phyloP scores from a whole-genome alignment of 2,888 invertebrate genomes.

The Rotaria socialis region DNA sequence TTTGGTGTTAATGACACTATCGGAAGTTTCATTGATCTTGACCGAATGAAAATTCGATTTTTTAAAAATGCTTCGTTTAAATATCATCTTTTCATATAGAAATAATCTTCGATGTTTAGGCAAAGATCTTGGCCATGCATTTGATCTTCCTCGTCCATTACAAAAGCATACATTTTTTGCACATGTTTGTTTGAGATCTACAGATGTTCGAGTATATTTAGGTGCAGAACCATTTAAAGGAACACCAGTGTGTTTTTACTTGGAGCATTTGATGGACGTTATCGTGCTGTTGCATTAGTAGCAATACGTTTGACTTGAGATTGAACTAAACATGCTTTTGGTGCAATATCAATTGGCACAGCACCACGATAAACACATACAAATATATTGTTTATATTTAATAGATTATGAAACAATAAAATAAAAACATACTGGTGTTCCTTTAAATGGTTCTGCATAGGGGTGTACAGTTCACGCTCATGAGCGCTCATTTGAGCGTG shows the following conservation, averaged over 20 bases:
- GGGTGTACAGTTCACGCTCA: no score
- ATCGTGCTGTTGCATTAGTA: neutral
- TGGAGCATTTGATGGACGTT: conserved; percentile 62
- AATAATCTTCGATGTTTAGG: conserved; percentile 61
- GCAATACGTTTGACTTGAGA: conserved; percentile 16
- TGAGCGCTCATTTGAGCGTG: no score
- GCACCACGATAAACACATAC: conserved; percentile 60
- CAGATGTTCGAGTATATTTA: conserved; percentile 92
- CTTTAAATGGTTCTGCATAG: conserved; percentile 24
- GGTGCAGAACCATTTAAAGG: conserved; percentile 62
- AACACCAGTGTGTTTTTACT: conserved; percentile 65
- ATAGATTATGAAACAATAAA: conserved; percentile 70
- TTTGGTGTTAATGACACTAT: conserved; percentile 89
- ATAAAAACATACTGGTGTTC: conserved; percentile 65
- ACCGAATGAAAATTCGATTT: conserved; percentile 73
- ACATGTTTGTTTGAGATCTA: conserved; percentile 76
- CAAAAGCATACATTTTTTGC: conserved; percentile 75
- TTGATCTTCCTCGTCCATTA: conserved; percentile 56
- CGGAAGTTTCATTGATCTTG: conserved; percentile 81
- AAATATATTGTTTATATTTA: conserved; percentile 64
- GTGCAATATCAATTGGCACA: conserved; percentile 51
- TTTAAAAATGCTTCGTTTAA: conserved; percentile 60
- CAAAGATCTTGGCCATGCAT: conserved; percentile 60
- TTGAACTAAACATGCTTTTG: conserved; percentile 49
- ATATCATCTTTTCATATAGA: neutral